Percentiles rank a stretch among this genome's conserved stretches.
These are phyloP conservation scores for Trachemys scripta DNA, from an alignment of 2,113 vertebrate species.

Conservation along the genomic window DNA sequence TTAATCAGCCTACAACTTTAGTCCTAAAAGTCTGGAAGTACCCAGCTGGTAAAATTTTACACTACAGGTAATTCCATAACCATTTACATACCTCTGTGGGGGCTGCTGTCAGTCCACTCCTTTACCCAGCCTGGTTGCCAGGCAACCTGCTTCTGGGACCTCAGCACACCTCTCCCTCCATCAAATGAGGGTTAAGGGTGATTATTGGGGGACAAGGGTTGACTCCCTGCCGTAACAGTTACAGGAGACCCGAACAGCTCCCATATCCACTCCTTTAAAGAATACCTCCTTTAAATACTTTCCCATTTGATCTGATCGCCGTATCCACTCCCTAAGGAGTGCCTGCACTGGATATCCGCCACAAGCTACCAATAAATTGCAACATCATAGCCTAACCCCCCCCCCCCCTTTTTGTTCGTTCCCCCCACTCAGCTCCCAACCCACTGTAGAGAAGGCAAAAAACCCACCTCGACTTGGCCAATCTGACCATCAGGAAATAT, in stretches of 20 bases:
- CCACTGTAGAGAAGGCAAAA: neutral
- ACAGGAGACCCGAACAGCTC: neutral
- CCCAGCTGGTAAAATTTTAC: neutral
- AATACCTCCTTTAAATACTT: neutral
- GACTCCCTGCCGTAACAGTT: neutral
- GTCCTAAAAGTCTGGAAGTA: neutral
- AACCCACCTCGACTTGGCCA: neutral
- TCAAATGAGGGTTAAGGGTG: neutral
- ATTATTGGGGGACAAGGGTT: neutral
- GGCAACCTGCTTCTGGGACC: neutral
- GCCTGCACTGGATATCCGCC: neutral
- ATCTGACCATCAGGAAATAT: neutral
- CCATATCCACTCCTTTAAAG: neutral
- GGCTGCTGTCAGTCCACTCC: neutral
- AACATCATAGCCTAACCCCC: neutral
- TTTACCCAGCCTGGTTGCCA: neutral
- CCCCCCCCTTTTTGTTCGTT: neutral
- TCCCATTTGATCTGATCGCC: neutral
- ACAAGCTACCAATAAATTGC: neutral
- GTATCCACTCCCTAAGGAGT: neutral
- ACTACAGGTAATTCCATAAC: neutral
- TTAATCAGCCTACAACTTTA: neutral
- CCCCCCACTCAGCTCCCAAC: neutral
- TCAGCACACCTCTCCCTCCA: neutral
- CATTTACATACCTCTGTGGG: neutral